Evolutionary conservation across 2,797 vertebrate genomes (phyloP).

Genomic region (Tympanoctomys barrerae): DNA sequence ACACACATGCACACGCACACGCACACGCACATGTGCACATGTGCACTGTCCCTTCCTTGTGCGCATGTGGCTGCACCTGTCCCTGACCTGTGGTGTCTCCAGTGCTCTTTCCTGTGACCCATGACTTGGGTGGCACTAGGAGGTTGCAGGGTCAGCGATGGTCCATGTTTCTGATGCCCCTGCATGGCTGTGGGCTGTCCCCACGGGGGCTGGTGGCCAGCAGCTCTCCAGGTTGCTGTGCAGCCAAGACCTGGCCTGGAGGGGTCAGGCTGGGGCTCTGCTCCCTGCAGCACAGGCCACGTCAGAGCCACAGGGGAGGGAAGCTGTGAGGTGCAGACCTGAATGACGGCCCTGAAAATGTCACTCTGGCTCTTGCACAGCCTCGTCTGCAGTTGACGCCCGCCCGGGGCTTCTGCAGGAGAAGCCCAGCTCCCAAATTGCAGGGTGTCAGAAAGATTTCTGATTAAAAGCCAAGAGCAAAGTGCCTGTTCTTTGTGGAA

Average conservation of each 20-base stretch:
- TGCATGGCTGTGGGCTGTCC: not conserved
- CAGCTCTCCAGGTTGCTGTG: not conserved
- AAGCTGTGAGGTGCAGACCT: not conserved
- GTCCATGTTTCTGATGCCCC: too few relatives aligned
- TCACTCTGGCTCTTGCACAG: not conserved
- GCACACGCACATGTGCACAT: fast-evolving
- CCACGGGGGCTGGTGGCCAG: not conserved
- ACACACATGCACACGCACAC: too few relatives aligned
- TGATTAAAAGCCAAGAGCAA: not conserved
- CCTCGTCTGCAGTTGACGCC: not conserved
- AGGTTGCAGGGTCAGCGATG: not conserved
- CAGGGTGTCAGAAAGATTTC: not conserved
- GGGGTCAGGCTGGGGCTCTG: fast-evolving
- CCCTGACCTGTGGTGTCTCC: fast-evolving
- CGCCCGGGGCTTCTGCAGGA: not conserved
- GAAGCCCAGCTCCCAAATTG: not conserved
- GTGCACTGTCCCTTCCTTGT: too few relatives aligned
- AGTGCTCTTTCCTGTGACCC: not conserved
- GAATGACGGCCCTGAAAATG: not conserved
- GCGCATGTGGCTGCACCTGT: too few relatives aligned
- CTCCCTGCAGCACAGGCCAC: too few relatives aligned
- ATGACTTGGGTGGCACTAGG: too few relatives aligned
- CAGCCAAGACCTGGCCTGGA: fast-evolving
- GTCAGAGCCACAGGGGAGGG: not conserved
- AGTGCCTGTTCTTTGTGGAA: not conserved